Percentiles rank a stretch among this genome's conserved stretches.
These are phyloP conservation scores for Corvus moneduloides DNA, from an alignment of 2,113 vertebrate species.

Conservation along the genomic window DNA sequence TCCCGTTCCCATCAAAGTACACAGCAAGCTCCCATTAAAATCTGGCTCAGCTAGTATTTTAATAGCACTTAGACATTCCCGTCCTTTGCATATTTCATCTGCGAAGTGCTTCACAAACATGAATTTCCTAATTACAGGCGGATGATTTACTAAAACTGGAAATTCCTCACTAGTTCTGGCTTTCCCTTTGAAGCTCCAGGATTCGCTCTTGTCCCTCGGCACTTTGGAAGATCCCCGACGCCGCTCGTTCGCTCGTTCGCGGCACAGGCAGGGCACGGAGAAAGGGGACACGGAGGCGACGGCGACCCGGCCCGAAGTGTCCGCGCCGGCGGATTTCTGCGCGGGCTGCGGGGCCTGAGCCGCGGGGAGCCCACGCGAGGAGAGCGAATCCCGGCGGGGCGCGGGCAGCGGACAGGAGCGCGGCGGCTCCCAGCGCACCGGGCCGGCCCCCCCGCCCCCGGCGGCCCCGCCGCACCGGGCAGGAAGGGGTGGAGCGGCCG, in stretches of 20 bases:
- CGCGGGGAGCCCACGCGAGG: not conserved
- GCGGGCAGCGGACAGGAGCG: not conserved
- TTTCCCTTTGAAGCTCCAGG: slow-evolving; percentile 47
- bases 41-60: slow-evolving; percentile 57
- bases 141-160: slow-evolving; percentile 54
- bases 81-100: slow-evolving; percentile 50
- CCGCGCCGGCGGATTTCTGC: not conserved
- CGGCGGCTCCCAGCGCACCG: not conserved
- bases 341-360: not conserved
- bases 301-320: not conserved
- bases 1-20: slow-evolving; percentile 38
- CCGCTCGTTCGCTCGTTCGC: not conserved
- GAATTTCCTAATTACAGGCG: slow-evolving; percentile 54
- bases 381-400: not conserved
- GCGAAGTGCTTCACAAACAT: slow-evolving; percentile 31
- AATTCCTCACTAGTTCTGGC: slow-evolving; percentile 25
- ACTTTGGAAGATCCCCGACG: not conserved
- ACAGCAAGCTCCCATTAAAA: slow-evolving; percentile 46
- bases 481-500: not conserved
- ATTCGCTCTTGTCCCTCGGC: not conserved
- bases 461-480: not conserved
- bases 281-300: not conserved
- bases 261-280: not conserved
- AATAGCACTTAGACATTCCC: slow-evolving; percentile 50
- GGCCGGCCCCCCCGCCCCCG: not conserved